Base-by-base conservation (phyloP, 2,888 invertebrate species). In the Apocheima hispidaria region DNA sequence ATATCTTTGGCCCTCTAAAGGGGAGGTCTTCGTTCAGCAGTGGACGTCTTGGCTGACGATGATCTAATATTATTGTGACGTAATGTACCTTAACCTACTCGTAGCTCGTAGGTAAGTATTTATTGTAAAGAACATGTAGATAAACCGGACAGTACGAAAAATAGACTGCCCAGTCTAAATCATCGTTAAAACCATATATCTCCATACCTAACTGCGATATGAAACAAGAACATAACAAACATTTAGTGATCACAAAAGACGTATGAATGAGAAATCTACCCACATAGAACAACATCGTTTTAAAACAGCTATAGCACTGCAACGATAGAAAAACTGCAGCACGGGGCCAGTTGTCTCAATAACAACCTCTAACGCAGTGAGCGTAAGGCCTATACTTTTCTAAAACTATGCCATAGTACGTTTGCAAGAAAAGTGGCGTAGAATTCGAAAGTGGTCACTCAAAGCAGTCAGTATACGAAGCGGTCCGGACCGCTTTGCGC, bases 381-480 rank as follows among this genome's bases (percentile, higher is more conserved):
- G 10, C 18, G 38, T 46, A 69, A 65, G 53, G 66, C 16, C 21
- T 38, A 66, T 30, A 58, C 1, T 58, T 48, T 41, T 36, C 41
- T 52, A 56, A 48, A 5, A 21, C 40, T 38, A 26, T 14, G 30
- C 18, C 33, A 5, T 12, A 12, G 7, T 35, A 38, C 9, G 36
- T 51, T 54, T 53, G 54, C 58, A 38, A 50, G 54, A 51, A 57
- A 54, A 60, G 48, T 60, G 36, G 60, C 60, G 44, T 60, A 51
- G 51, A 28, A 65, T 68, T 68, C 44, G 69, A 69, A 69, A 69
- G 69, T 66, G 63, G 60, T 54, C 60, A 65, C 30, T 46, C 30
- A 10, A 18, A 9, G 36, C 30, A 23, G 38, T 30, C 63, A 57
- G 65, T 68, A 20, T 40, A 40, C 38, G 43, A 35, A 50, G 52